phyloP scores from a whole-genome alignment of 2,797 vertebrate genomes.

The Buphagus erythrorhynchus region DNA sequence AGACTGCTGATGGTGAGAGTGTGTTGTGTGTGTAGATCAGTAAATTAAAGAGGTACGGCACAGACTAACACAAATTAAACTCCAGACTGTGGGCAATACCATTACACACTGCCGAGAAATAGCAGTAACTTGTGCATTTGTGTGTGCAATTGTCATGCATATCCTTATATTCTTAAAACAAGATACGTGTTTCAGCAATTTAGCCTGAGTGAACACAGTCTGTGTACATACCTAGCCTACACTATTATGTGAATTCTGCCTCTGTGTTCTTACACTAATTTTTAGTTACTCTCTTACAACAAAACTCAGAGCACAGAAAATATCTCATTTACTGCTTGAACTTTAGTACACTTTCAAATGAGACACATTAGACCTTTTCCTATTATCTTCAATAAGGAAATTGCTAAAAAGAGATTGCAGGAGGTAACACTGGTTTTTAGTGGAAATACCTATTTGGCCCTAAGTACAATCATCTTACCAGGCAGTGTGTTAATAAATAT shows the following conservation, averaged over 20 bases:
- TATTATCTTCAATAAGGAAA: background rate
- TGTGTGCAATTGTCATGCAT: background rate
- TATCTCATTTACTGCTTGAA: background rate
- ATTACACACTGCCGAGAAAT: background rate
- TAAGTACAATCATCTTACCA: background rate
- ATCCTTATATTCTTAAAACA: background rate
- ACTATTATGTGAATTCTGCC: background rate
- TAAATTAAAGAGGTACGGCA: background rate
- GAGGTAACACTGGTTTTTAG: background rate
- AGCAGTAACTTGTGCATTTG: background rate
- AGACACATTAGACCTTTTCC: background rate
- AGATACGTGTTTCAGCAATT: accelerated
- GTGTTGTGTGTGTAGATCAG: accelerated
- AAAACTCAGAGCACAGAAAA: background rate
- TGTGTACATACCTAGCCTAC: background rate
- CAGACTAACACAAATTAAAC: background rate
- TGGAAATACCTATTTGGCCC: background rate
- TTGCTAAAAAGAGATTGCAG: background rate
- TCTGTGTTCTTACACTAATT: background rate
- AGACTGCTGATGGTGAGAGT: background rate
- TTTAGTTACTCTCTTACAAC: background rate
- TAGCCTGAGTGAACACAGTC: background rate
- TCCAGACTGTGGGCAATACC: background rate
- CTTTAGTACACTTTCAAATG: background rate
- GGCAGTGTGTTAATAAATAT: background rate